Percentiles rank a stretch among this genome's conserved stretches.
These are phyloP conservation scores for Perizoma flavofasciatum DNA, from an alignment of 2,888 invertebrate genomes.

Conservation along the genomic window DNA sequence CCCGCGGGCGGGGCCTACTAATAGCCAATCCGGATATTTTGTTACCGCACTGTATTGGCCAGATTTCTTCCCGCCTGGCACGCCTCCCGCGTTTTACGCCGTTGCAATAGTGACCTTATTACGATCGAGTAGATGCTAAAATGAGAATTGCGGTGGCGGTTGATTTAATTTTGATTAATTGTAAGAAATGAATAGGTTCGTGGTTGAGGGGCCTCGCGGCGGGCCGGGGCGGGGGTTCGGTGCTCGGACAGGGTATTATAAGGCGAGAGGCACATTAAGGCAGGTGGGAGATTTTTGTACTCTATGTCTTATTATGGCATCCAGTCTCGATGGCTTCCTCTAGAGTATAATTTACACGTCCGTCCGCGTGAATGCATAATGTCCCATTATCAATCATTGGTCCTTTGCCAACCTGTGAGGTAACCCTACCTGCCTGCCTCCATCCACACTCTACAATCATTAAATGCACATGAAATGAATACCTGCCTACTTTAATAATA, in stretches of 20 bases:
- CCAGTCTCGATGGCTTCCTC: slow-evolving; percentile 47
- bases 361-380: slow-evolving; percentile 46
- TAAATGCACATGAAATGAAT: slow-evolving; percentile 21
- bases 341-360: slow-evolving; percentile 38
- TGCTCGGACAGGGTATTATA: slow-evolving; percentile 28
- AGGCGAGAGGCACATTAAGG: slow-evolving; percentile 36
- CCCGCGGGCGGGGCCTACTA: slow-evolving; percentile 78
- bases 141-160: slow-evolving; percentile 48
- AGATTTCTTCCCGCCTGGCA: slow-evolving; percentile 80
- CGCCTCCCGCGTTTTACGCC: slow-evolving; percentile 63
- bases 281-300: slow-evolving; percentile 37
- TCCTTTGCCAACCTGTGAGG: slow-evolving; percentile 36
- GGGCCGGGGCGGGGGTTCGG: slow-evolving; percentile 36
- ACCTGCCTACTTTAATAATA: slow-evolving; percentile 19
- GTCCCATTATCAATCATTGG: slow-evolving; percentile 60
- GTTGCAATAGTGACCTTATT: slow-evolving; percentile 53
- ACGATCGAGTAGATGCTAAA: slow-evolving; percentile 49
- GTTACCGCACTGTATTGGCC: slow-evolving; percentile 86
- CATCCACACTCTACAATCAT: slow-evolving; percentile 19
- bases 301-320: slow-evolving; percentile 33
- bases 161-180: slow-evolving; percentile 83
- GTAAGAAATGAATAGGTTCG: slow-evolving; percentile 78
- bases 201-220: slow-evolving; percentile 40
- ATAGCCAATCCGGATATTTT: slow-evolving; percentile 85
- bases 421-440: slow-evolving; percentile 35